Evolutionary conservation across 2,888 invertebrate species (phyloP), one percentile per base, ranked within the genome.

Genomic region (Loripinus fragilis): DNA sequence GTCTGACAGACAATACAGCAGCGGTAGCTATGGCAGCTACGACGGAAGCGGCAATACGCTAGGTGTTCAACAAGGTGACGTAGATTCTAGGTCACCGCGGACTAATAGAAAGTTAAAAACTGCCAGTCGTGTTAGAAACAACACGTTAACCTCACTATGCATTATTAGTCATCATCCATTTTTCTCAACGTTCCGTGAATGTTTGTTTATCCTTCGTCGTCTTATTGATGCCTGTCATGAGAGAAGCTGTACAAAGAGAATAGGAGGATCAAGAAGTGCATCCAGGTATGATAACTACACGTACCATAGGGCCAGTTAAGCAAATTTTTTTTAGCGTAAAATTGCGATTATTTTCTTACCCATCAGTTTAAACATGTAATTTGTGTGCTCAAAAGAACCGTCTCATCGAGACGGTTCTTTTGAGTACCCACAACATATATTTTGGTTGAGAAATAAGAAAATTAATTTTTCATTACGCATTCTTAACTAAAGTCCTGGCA

Each of bases 131-230:
- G 89, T 93, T 64, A 87, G 97, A 89, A 98, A 97, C 94, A 97
- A 98, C 94, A 98, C 99, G 20, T 94, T 99, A 87, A 99, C 99
- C 50, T 99, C 99, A 68, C 95, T 99, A 76, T 99, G 99, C 94
- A 96, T 99, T 88, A 95, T 99, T 76, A 99, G 99, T 82, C 99
- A 99, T 95, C 99, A 99, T 95, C 99, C 99, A 48, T 99, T 99
- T 95, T 98, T 99, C 94, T 97, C 99, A 83, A 98, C 97, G 91
- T 99, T 99, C 95, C 97, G 99, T 86, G 98, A 99, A 95, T 98
- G 99, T 95, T 96, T 99, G 89, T 97, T 97, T 94, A 97, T 98
- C 89, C 95, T 99, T 91, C 97, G 98, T 94, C 97, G 97, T 93
- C 95, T 99, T 87, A 98, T 99, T 90, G 99, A 99, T 94, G 98